phyloP scores from a whole-genome alignment of 2,888 invertebrate genomes.

The Acanthosepion lycidas region DNA sequence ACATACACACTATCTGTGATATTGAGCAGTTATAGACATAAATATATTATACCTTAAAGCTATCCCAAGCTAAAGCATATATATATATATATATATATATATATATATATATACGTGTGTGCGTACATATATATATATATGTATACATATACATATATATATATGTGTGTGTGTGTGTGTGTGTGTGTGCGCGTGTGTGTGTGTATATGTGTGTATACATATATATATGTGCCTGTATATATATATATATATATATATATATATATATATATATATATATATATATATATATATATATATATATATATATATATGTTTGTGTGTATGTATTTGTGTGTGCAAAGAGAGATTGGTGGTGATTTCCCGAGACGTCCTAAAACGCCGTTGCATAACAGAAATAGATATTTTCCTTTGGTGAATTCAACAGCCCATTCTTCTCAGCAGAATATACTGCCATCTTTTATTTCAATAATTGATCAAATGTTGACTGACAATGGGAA shows the following conservation, averaged over 20 bases:
- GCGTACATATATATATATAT: background rate
- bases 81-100: background rate
- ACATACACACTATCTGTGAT: too few relatives aligned
- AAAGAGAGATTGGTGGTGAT: too few relatives aligned
- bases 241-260: slow-evolving; percentile 41
- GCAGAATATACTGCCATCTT: too few relatives aligned
- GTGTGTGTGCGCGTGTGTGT: background rate
- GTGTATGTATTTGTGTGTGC: background rate
- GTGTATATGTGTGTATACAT: background rate
- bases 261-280: slow-evolving; percentile 2
- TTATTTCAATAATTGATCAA: too few relatives aligned
- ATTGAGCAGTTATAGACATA: too few relatives aligned
- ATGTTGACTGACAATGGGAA: too few relatives aligned
- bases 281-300: background rate
- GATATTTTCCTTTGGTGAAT: too few relatives aligned
- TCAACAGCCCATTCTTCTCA: too few relatives aligned
- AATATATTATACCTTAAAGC: too few relatives aligned
- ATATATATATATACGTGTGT: background rate
- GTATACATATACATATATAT: slow-evolving; percentile 38
- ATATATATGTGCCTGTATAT: background rate
- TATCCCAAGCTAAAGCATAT: background rate
- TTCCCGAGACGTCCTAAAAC: too few relatives aligned
- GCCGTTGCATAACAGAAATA: too few relatives aligned
- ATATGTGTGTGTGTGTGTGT: background rate
- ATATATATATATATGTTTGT: background rate